These are phyloP conservation scores for Sinocyclocheilus maitianheensis DNA, from an alignment of 2,113 vertebrate species.

Conservation along the genomic window DNA sequence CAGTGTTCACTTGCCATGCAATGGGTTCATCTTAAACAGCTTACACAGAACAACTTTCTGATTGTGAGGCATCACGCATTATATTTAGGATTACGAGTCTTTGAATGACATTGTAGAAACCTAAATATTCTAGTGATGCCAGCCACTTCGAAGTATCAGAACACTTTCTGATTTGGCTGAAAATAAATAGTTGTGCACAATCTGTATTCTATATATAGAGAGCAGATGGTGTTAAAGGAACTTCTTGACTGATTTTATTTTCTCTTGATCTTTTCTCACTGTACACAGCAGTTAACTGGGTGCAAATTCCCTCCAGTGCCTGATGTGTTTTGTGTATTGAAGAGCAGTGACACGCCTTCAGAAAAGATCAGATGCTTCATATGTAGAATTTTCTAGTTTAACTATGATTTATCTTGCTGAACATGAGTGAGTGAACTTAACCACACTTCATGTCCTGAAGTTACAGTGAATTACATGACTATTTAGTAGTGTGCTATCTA, in stretches of 20 bases:
- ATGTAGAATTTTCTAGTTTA: not conserved
- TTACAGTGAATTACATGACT: too few species aligned
- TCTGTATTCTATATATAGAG: conserved; percentile 28
- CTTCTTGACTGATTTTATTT: conserved; percentile 1
- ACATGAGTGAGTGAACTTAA: too few species aligned
- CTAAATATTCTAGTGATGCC: not conserved
- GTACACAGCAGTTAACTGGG: not conserved
- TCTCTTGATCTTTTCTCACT: not conserved
- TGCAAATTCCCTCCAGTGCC: not conserved
- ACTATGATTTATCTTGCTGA: not conserved
- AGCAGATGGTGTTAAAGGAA: conserved; percentile 26
- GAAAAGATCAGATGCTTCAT: not conserved
- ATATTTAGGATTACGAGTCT: not conserved
- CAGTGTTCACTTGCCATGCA: not conserved
- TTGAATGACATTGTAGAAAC: conserved; percentile 3
- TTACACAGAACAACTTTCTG: not conserved
- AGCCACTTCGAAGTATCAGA: not conserved
- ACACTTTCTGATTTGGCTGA: not conserved
- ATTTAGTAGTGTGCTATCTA: too few species aligned
- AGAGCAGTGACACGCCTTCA: not conserved
- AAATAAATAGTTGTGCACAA: conserved; percentile 4
- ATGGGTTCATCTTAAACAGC: too few species aligned
- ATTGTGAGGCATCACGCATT: not conserved
- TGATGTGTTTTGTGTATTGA: not conserved
- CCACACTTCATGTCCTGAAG: too few species aligned